Base-by-base conservation (phyloP, 2,797 vertebrate species). In the Danionella dracula region DNA sequence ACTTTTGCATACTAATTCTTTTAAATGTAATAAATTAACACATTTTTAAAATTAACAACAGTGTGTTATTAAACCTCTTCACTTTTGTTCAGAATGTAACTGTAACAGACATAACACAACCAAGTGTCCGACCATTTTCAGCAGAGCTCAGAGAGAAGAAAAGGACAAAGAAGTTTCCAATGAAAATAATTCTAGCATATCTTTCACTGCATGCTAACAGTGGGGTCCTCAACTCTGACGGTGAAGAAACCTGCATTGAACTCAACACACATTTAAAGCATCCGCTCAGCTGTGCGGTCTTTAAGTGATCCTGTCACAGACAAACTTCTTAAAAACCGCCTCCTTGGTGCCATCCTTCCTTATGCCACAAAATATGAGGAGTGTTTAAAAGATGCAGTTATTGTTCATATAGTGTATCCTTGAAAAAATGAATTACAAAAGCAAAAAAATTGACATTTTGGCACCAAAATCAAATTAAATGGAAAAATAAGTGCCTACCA, bases 391-490 rank as follows among this genome's bases (percentile, higher is more conserved):
- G 10, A 63, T 32, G 27, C n/a, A n/a, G n/a, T n/a, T n/a, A n/a
- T n/a, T n/a, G n/a, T n/a, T n/a, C n/a, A n/a, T n/a, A n/a, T n/a
- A n/a, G n/a, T n/a, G n/a, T n/a, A n/a, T n/a, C n/a, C n/a, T n/a
- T n/a, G n/a, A n/a, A n/a, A n/a, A n/a, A n/a, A n/a, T n/a, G n/a
- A n/a, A n/a, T n/a, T n/a, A n/a, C n/a, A n/a, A n/a, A n/a, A n/a
- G n/a, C n/a, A n/a, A n/a, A n/a, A n/a, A 35, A 17, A 11, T 51
- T 29, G 49, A 64, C 40, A 29, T 59, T 64, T 70, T 73, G 71
- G 74, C 67, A 73, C 42, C 15, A 11, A 53, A 38, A 16, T 37
- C 21, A 71, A 51, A 27, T 4, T 48, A 58, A 38, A 32, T 13
- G 37, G 58, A 48, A 42, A 48, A 46, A 6, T 20, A 42, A 49